phyloP scores from a whole-genome alignment of 2,888 invertebrate species.

The Stramonita haemastoma region DNA sequence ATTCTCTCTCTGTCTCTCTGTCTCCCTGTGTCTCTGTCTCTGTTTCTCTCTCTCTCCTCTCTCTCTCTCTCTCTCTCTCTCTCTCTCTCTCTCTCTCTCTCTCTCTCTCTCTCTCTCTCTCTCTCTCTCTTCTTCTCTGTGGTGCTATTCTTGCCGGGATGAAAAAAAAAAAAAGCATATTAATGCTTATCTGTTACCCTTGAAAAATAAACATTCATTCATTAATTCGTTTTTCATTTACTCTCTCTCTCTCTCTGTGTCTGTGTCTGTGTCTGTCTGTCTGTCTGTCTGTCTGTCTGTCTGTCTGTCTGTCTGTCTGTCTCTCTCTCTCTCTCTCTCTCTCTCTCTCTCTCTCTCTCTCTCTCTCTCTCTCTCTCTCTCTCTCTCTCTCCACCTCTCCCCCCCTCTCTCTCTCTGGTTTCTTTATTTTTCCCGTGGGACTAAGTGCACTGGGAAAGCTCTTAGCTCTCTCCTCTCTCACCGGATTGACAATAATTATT shows the following conservation, averaged over 20 bases:
- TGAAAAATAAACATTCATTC: not conserved
- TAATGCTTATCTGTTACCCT: not conserved
- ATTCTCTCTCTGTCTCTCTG: too few species aligned
- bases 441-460: not conserved
- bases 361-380: too few species aligned
- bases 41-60: too few species aligned
- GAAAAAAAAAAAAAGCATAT: not conserved
- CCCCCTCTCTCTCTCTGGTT: not conserved
- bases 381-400: not conserved
- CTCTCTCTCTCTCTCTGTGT: not conserved
- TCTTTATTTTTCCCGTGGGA: not conserved
- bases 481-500: not conserved
- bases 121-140: too few species aligned
- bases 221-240: not conserved
- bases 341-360: conserved; percentile 3
- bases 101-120: too few species aligned
- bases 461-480: not conserved
- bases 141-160: too few species aligned
- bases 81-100: too few species aligned
- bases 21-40: too few species aligned
- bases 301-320: not conserved
- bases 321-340: not conserved
- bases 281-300: not conserved
- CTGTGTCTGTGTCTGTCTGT: not conserved
- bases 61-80: too few species aligned